Percentiles rank a stretch among this genome's conserved stretches.
Conservation (phyloP, 2,113 vertebrate species). For the Ondatra zibethicus region DNA sequence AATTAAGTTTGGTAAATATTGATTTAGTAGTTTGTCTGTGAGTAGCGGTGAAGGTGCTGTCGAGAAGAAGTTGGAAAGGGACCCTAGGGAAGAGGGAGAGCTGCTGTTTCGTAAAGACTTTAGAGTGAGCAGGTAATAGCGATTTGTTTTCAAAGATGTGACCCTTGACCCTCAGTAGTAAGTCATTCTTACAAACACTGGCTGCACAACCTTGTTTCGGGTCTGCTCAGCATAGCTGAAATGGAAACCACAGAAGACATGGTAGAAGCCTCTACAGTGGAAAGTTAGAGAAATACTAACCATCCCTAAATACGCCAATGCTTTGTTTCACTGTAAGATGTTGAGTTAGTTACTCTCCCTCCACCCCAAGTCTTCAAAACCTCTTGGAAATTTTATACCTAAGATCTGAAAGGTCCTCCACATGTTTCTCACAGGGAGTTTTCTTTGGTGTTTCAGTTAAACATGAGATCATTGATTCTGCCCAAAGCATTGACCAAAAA, state of each 20-base stretch:
- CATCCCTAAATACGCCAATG: background rate
- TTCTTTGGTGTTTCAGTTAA: constrained; percentile 32
- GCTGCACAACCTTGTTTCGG: background rate
- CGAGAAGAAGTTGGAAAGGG: background rate
- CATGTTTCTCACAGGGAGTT: constrained; percentile 1
- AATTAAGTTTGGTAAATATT: background rate
- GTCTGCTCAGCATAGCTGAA: background rate
- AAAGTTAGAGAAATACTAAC: background rate
- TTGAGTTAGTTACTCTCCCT: background rate
- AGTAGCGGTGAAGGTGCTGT: background rate
- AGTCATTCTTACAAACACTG: background rate
- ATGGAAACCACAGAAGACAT: too few species aligned
- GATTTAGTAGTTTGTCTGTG: background rate
- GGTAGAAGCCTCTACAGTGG: background rate
- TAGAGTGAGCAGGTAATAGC: background rate
- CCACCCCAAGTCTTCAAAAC: background rate
- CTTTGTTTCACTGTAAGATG: background rate
- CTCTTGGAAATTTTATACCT: background rate
- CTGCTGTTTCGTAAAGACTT: background rate
- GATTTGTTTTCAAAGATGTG: background rate
- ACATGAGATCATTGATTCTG: constrained; percentile 41
- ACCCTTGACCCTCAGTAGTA: background rate
- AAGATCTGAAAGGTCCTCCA: background rate
- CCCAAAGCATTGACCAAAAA: constrained; percentile 13
- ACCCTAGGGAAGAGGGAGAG: background rate